Evolutionary conservation across 2,113 vertebrate species (phyloP).

Genomic region (Vicugna pacos): DNA sequence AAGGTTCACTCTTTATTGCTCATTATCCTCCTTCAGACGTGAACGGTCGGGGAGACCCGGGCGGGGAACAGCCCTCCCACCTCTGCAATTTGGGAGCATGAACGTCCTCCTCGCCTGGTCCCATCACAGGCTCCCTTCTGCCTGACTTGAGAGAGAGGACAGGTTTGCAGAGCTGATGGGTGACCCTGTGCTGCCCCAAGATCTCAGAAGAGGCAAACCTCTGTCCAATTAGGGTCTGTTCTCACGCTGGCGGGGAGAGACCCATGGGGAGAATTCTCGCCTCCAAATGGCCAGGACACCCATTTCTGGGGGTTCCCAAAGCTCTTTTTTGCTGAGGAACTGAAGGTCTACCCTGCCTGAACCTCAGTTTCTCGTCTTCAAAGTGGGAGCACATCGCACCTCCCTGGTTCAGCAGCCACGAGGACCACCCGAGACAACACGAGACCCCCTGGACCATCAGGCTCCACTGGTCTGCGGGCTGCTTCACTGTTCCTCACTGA

Average conservation of each 20-base stretch:
- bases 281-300: not conserved
- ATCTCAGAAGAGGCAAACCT: not conserved
- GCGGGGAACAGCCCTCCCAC: not conserved
- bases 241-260: not conserved
- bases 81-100: not conserved
- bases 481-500: not conserved
- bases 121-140: not conserved
- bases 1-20: constrained; percentile 37
- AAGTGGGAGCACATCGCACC: not conserved
- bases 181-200: not conserved
- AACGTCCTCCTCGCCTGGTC: not conserved
- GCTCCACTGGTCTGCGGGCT: not conserved
- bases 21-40: not conserved
- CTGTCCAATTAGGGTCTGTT: not conserved
- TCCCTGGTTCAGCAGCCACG: not conserved
- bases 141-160: not conserved
- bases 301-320: not conserved
- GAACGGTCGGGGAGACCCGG: not conserved
- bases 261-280: not conserved
- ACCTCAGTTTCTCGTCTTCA: not conserved
- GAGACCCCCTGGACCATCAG: not conserved
- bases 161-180: not conserved
- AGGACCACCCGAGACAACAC: not conserved
- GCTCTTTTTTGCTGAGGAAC: not conserved
- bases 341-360: not conserved